Base-by-base conservation (phyloP, 2,888 invertebrate species). In the Matsumyia berberina region DNA sequence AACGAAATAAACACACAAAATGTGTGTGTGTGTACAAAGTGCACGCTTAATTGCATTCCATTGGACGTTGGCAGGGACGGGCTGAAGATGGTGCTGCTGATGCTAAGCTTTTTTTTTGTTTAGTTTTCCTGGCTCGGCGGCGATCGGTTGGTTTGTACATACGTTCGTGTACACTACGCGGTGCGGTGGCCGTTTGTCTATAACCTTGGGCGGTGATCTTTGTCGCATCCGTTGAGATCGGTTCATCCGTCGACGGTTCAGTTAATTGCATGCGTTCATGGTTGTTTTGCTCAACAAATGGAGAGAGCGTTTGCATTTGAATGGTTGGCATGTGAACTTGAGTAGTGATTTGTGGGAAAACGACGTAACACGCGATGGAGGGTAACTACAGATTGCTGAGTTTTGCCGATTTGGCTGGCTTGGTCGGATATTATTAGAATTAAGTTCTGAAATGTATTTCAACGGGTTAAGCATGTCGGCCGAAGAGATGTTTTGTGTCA, bases 161-260 rank as follows among this genome's bases (percentile, higher is more conserved):
- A 37, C 51, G 24, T 35, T 29, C 15, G 37, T 35, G 37, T 46
- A 46, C 46, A 57, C 17, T 49, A 24, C 12, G 15, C 12, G 12
- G 51, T 51, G 72, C 60, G 31, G 24, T 62, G 58, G 44, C 53
- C 44, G 64, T 24, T 66, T 24, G 8, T 42, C 11, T 49, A 5
- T 58, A 76, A 58, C 76, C 76, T 76, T 67, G 66, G 39, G 17
- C 58, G 33, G 58, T 33, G 76, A 76, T 76, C 67, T 76, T 51
- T 67, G 67, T 57, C 66, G 66, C 49, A 70, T 58, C 69, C 69
- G 57, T 44, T 46, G 51, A 51, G 60, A 51, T 72, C 72, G 17
- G 58, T 72, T 72, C 60, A 72, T 72, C 60, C 49, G 60, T 37
- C 37, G 72, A 8, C 39, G 57, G 57, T 51, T 76, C 49, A 6